Evolutionary conservation across 1,140 invertebrate genomes (phyloP), one percentile per base, ranked within the genome.

Genomic region (Drosophila sp.): DNA sequence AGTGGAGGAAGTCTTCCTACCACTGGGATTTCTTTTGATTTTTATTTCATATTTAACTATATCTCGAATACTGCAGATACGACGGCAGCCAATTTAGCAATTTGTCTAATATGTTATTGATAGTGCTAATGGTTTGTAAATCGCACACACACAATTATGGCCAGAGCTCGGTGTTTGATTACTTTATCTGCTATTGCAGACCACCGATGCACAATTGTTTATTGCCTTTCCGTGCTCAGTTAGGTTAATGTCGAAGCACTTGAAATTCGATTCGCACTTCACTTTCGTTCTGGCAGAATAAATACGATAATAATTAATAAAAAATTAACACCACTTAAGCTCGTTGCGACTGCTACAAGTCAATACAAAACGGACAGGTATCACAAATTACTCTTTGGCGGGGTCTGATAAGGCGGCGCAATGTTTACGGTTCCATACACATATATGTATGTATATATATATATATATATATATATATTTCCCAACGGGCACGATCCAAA

Each of bases 241-340:
- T 50, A 32, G 32, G 25, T 30, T n/a, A 35, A 64, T 35, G 38
- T 23, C 33, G 32, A 47, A 50, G 47, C 78, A 82, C 83, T 86
- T 79, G 76, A 73, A 69, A 50, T 50, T 32, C 66, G 47, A 41
- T 77, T 78, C 47, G 60, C 70, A 83, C 76, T 79, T 79, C 72
- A 83, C 75, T 87, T 83, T 87, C 76, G 79, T 57, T 73, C 60
- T 61, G 62, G 60, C 68, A 80, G 8, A 50, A 83, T 87, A 87
- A 83, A 87, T 70, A 83, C 84, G 83, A 87, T 87, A 87, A 87
- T 89, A 89, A 89, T 89, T 89, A 89, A 84, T 83, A 78, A 72
- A 80, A 89, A 87, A 89, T 89, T 89, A 89, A 90, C 80, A 89
- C 80, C 84, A 89, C 85, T 89, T 89, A 89, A 89, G 85, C 84